Evolutionary conservation across 2,797 vertebrate genomes (phyloP).

Genomic region (Fratercula arctica): DNA sequence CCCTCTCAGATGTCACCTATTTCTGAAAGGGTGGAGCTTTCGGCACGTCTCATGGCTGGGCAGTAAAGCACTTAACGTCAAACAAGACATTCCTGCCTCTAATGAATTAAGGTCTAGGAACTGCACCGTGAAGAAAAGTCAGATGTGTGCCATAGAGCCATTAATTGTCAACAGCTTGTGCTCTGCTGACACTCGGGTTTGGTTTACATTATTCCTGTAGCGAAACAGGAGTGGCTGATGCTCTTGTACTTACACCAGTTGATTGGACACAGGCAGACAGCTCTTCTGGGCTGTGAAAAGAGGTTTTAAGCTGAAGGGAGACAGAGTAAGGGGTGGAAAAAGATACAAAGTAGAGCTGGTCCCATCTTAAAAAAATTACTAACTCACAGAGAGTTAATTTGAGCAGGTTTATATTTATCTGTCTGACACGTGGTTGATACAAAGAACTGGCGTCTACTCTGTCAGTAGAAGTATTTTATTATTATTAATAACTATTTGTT

Average conservation of each 20-base stretch:
- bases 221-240: background rate
- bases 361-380: background rate
- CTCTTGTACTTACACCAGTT: background rate
- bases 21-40: background rate
- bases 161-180: background rate
- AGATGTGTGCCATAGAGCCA: background rate
- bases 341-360: background rate
- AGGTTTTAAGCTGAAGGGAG: background rate
- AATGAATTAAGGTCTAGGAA: background rate
- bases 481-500: constrained; percentile 22
- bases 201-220: background rate
- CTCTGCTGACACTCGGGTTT: background rate
- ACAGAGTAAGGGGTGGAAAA: background rate
- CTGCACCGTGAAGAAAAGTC: background rate
- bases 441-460: background rate
- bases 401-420: constrained; percentile 3
- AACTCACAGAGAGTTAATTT: background rate
- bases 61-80: background rate
- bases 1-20: background rate
- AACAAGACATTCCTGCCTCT: background rate
- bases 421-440: background rate
- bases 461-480: constrained; percentile 8
- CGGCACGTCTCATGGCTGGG: background rate
- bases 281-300: background rate
- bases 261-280: background rate